These are phyloP conservation scores for Melanotaenia parkinsoni DNA, from an alignment of 2,797 vertebrate genomes.

Conservation along the genomic window DNA sequence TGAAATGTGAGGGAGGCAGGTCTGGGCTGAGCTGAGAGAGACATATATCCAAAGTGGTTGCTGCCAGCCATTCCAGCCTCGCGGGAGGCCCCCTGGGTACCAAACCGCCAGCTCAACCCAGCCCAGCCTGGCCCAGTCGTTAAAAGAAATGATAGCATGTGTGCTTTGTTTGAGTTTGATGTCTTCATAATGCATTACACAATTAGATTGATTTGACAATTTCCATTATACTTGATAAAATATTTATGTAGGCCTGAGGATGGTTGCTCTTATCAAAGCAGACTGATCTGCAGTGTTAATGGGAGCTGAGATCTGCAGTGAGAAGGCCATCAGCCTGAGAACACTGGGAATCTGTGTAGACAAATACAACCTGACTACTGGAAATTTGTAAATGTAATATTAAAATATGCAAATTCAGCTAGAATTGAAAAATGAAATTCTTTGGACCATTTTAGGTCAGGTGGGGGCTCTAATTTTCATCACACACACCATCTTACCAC, in stretches of 20 bases:
- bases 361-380: constrained; percentile 33
- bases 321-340: constrained; percentile 93
- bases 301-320: constrained; percentile 65
- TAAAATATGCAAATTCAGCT: not conserved
- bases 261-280: constrained; percentile 97
- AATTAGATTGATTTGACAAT: constrained; percentile 99
- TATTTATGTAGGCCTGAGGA: constrained; percentile 99
- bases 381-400: constrained; percentile 32
- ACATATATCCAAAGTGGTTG: constrained; percentile 40
- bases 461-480: not conserved
- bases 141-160: constrained; percentile 99
- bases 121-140: constrained; percentile 82
- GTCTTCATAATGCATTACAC: constrained; percentile 99
- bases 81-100: constrained; percentile 90
- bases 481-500: not conserved
- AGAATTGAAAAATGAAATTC: not conserved
- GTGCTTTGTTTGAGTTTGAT: constrained; percentile 99
- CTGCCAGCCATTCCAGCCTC: constrained; percentile 48
- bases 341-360: constrained; percentile 34
- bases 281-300: constrained; percentile 94
- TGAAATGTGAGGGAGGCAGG: constrained; percentile 92
- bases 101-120: constrained; percentile 85
- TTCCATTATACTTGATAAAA: constrained; percentile 99
- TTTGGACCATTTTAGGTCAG: not conserved
- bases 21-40: constrained; percentile 84